Evolutionary conservation across 2,113 vertebrate species (phyloP).

Genomic region (Terrapene triunguis): DNA sequence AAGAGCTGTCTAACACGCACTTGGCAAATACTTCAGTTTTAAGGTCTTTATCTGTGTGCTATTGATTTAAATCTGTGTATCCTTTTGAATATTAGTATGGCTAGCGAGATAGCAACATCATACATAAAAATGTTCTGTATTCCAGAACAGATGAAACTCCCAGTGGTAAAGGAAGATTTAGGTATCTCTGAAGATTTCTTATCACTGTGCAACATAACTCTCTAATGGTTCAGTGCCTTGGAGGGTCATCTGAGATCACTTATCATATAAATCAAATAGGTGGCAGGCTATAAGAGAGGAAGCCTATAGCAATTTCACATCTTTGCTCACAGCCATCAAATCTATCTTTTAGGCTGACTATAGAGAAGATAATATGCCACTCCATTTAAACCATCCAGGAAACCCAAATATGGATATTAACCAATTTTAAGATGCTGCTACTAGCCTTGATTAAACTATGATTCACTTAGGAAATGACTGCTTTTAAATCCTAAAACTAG

Average conservation of each 20-base stretch:
- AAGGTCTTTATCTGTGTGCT: constrained; percentile 62
- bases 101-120: constrained; percentile 75
- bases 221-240: constrained; percentile 76
- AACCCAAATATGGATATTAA: constrained; percentile 63
- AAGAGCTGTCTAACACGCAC: constrained; percentile 41
- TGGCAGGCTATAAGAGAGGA: constrained; percentile 66
- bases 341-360: constrained; percentile 72
- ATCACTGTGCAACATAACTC: constrained; percentile 74
- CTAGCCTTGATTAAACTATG: constrained; percentile 42
- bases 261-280: constrained; percentile 79
- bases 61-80: constrained; percentile 74
- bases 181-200: constrained; percentile 80
- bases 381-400: constrained; percentile 60
- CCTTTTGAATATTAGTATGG: constrained; percentile 76
- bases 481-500: constrained; percentile 43
- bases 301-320: constrained; percentile 67
- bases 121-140: constrained; percentile 73
- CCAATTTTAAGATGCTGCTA: constrained; percentile 50
- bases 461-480: constrained; percentile 48
- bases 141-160: constrained; percentile 70
- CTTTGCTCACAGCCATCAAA: constrained; percentile 72
- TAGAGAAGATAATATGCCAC: constrained; percentile 63
- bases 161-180: constrained; percentile 77
- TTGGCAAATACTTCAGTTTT: constrained; percentile 62
- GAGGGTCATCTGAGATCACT: constrained; percentile 77